phyloP scores from a whole-genome alignment of 2,797 vertebrate genomes.

The Rhodeus uyekii region DNA sequence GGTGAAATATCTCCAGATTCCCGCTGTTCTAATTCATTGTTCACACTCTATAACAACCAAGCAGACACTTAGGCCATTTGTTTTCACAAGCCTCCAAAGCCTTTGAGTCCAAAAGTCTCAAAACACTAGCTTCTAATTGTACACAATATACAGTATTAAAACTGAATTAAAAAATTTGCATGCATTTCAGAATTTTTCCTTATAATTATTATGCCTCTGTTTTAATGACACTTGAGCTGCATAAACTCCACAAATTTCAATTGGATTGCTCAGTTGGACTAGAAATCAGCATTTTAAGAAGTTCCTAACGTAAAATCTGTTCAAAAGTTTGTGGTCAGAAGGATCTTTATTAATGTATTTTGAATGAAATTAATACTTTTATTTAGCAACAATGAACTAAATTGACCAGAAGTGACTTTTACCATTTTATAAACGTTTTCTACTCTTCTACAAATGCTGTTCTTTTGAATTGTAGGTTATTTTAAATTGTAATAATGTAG shows the following conservation, averaged over 20 bases:
- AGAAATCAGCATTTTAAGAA: not conserved
- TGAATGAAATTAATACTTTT: not conserved
- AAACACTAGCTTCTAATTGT: not conserved
- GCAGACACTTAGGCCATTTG: conserved; percentile 27
- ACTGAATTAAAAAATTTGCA: not conserved
- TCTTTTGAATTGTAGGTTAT: not conserved
- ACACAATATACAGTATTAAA: not conserved
- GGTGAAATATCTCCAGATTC: conserved; percentile 39
- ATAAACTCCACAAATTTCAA: not conserved
- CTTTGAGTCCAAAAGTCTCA: not conserved
- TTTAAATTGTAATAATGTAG: not conserved
- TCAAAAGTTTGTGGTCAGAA: not conserved
- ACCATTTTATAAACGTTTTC: not conserved
- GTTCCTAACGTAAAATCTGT: not conserved
- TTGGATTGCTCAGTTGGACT: not conserved
- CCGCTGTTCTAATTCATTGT: conserved; percentile 30
- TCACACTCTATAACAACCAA: not conserved
- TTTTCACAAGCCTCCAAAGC: conserved; percentile 64
- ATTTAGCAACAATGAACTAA: not conserved
- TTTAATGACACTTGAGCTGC: not conserved
- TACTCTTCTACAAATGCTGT: not conserved
- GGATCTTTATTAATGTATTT: not conserved
- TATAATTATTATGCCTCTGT: not conserved
- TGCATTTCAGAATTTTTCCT: not conserved
- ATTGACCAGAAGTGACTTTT: not conserved